Conservation (phyloP, 2,797 vertebrate genomes). For the Erpetoichthys calabaricus region DNA sequence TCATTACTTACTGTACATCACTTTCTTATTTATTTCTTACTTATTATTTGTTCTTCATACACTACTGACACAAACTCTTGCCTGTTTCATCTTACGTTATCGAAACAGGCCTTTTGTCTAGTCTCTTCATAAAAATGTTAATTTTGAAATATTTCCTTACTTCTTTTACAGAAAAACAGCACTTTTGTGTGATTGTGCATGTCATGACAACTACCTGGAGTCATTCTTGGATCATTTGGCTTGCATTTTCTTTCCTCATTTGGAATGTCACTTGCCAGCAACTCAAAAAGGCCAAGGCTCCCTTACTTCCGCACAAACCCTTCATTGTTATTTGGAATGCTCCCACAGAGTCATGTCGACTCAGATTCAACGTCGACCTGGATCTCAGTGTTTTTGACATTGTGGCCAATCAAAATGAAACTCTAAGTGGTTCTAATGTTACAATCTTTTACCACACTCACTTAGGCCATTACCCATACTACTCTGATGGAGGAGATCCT, state of each 20-base stretch:
- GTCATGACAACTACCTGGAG: constrained; percentile 25
- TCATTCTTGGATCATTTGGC: constrained; percentile 14
- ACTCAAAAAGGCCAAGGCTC: constrained; percentile 45
- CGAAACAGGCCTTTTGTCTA: too few species aligned
- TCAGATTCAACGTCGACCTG: constrained; percentile 69
- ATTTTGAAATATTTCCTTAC: constrained; percentile 6
- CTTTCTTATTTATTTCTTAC: too few species aligned
- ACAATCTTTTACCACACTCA: constrained; percentile 79
- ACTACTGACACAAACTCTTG: too few species aligned
- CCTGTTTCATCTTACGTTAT: too few species aligned
- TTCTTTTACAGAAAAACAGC: constrained; percentile 26
- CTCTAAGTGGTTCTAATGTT: constrained; percentile 66
- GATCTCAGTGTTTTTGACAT: constrained; percentile 74
- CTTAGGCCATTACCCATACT: constrained; percentile 72
- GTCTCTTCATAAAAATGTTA: background rate
- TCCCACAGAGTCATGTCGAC: constrained; percentile 62
- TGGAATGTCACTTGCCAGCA: constrained; percentile 13
- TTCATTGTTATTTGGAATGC: constrained; percentile 78
- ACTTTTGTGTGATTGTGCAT: constrained; percentile 22
- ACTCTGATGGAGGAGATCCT: constrained; percentile 47
- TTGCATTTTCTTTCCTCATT: constrained; percentile 19
- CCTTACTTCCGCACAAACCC: constrained; percentile 55
- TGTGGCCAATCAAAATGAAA: constrained; percentile 64
- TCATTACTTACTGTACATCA: too few species aligned
- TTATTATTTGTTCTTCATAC: too few species aligned